Evolutionary conservation across 2,888 invertebrate genomes (phyloP), one percentile per base, ranked within the genome.

Genomic region (Adineta ricciae): DNA sequence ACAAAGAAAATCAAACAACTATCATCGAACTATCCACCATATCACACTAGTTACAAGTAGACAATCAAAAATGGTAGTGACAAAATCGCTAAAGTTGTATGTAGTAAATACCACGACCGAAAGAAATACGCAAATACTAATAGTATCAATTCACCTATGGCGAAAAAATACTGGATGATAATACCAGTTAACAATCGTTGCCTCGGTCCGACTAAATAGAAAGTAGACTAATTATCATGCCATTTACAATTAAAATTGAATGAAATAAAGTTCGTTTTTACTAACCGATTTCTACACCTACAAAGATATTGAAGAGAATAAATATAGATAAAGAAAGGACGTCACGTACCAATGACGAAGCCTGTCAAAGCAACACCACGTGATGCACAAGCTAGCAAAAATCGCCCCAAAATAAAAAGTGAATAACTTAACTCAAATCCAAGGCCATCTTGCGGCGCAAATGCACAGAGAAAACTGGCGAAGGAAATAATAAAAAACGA

Each of bases 1-100:
- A 64, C 27, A 32, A 32, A 4, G 19, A 14, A 32, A 36, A 24
- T n/a, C n/a, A n/a, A n/a, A n/a, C n/a, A n/a, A n/a, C n/a, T n/a
- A n/a, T n/a, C n/a, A n/a, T n/a, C n/a, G n/a, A n/a, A n/a, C n/a
- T n/a, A n/a, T n/a, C n/a, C n/a, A n/a, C n/a, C n/a, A n/a, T n/a
- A n/a, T n/a, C n/a, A n/a, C n/a, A n/a, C n/a, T n/a, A 86, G 87
- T 87, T 89, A 91, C 85, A 52, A 85, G 82, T 72, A 85, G 49
- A 83, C 73, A 73, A 41, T 54, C 14, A 85, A 56, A 52, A 85
- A 84, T 38, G 85, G 85, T 52, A 85, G 41, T 38, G 83, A 27
- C n/a, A 54, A 41, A 27, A 85, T 16, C 19, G 82, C 54, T 19
- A 84, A 52, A 52, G 41, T 21, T 16, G 46, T 38, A 38, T 50